Percentiles rank a stretch among this genome's conserved stretches.
Conservation (phyloP, 2,113 vertebrate genomes). For the Urocynchramus pylzowi region DNA sequence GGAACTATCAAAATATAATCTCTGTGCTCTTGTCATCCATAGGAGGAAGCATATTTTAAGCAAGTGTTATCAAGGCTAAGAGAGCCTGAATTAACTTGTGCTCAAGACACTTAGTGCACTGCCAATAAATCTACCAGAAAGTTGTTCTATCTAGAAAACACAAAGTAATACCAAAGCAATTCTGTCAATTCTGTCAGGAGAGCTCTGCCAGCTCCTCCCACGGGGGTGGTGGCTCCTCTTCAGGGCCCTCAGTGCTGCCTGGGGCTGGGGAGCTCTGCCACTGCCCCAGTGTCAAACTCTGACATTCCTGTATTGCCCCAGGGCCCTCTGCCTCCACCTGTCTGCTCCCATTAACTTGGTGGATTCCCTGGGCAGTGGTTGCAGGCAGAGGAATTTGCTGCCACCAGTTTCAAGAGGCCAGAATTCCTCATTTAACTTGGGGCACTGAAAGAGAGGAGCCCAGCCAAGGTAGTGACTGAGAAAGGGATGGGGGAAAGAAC, state of each 20-base stretch:
- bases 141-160: background rate
- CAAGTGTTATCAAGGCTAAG: background rate
- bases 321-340: background rate
- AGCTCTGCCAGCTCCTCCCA: background rate
- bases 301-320: background rate
- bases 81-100: conserved; percentile 1
- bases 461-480: background rate
- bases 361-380: background rate
- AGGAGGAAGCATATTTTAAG: background rate
- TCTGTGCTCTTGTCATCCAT: background rate
- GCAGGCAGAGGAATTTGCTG: background rate
- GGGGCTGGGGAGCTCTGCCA: background rate
- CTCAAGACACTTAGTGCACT: background rate
- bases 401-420: background rate
- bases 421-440: background rate
- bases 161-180: background rate
- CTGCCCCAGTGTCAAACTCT: background rate
- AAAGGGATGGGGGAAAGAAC: background rate
- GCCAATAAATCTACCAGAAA: background rate
- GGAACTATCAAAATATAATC: background rate
- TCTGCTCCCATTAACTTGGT: background rate
- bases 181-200: background rate
- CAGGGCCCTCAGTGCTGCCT: background rate
- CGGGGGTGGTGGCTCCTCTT: fast-evolving
- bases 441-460: background rate